Percentiles rank a stretch among this genome's conserved stretches.
phyloP scores from a whole-genome alignment of 2,888 invertebrate genomes.

The Macrophya annulata region DNA sequence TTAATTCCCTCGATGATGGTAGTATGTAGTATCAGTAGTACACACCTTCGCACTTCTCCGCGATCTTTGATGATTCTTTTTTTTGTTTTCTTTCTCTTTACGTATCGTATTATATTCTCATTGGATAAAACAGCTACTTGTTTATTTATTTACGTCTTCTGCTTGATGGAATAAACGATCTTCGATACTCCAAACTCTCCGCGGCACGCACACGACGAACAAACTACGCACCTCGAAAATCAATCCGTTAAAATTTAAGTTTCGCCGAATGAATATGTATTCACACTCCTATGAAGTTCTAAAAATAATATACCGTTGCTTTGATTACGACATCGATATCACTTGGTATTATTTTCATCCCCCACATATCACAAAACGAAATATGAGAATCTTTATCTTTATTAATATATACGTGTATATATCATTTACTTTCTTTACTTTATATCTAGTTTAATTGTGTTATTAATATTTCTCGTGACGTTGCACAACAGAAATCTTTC shows the following conservation, averaged over 20 bases:
- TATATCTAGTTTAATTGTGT: neutral
- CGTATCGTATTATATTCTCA: neutral
- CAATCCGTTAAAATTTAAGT: neutral
- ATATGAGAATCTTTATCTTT: neutral
- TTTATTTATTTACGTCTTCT: neutral
- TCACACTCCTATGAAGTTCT: neutral
- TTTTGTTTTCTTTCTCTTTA: neutral
- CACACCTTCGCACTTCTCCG: slow-evolving; percentile 46
- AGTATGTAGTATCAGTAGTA: slow-evolving; percentile 37
- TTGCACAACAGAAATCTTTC: slow-evolving; percentile 10
- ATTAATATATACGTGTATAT: neutral
- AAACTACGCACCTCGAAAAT: slow-evolving; percentile 32
- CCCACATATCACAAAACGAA: neutral
- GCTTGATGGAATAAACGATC: neutral
- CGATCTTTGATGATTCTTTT: slow-evolving; percentile 5
- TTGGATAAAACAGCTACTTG: neutral
- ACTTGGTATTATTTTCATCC: neutral
- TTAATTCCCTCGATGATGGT: slow-evolving; percentile 37
- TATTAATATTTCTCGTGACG: neutral
- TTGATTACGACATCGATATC: slow-evolving; percentile 8
- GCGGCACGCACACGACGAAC: neutral
- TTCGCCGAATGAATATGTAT: neutral
- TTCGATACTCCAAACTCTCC: neutral
- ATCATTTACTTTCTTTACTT: neutral
- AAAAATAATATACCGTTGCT: neutral